phyloP scores from a whole-genome alignment of 2,888 invertebrate species.

The Agonopterix alstromeriana region DNA sequence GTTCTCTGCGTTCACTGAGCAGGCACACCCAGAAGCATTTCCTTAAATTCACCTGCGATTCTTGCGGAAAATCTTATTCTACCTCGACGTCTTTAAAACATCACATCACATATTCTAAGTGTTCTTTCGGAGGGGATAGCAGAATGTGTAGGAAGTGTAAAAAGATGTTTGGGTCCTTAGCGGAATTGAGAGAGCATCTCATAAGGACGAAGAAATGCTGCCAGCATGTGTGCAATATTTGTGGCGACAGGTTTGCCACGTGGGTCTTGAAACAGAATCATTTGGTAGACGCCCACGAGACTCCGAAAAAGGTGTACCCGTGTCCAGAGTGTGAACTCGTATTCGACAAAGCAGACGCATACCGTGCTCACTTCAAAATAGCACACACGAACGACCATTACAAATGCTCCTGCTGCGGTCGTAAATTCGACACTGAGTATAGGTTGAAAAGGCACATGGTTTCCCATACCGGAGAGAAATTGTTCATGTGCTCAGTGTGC shows the following conservation, averaged over 20 bases:
- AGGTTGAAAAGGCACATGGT: slow-evolving; percentile 42
- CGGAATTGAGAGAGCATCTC: slow-evolving; percentile 22
- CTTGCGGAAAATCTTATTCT: slow-evolving; percentile 30
- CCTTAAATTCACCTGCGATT: slow-evolving; percentile 27
- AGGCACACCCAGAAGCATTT: slow-evolving; percentile 34
- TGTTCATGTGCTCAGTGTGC: slow-evolving; percentile 38
- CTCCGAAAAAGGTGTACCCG: slow-evolving; percentile 13
- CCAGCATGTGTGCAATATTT: slow-evolving; percentile 22
- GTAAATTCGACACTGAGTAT: slow-evolving; percentile 37
- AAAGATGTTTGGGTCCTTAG: slow-evolving; percentile 17
- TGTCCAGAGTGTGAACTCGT: slow-evolving; percentile 28
- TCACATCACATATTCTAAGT: slow-evolving; percentile 14
- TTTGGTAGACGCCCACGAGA: slow-evolving; percentile 19
- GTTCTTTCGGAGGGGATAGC: slow-evolving; percentile 11
- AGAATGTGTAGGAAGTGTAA: slow-evolving; percentile 26
- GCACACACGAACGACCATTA: slow-evolving; percentile 16
- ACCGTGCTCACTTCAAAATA: slow-evolving; percentile 20
- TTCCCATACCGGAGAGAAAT: slow-evolving; percentile 42
- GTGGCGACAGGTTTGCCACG: slow-evolving; percentile 24
- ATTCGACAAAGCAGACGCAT: slow-evolving; percentile 17
- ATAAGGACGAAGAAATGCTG: slow-evolving; percentile 22
- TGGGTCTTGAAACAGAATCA: slow-evolving; percentile 20
- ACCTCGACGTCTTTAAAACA: slow-evolving; percentile 19
- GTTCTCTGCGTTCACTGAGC: slow-evolving; percentile 23
- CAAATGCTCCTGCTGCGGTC: slow-evolving; percentile 18